Conservation (phyloP, 2,888 invertebrate genomes). For the Nomada ferruginata region DNA sequence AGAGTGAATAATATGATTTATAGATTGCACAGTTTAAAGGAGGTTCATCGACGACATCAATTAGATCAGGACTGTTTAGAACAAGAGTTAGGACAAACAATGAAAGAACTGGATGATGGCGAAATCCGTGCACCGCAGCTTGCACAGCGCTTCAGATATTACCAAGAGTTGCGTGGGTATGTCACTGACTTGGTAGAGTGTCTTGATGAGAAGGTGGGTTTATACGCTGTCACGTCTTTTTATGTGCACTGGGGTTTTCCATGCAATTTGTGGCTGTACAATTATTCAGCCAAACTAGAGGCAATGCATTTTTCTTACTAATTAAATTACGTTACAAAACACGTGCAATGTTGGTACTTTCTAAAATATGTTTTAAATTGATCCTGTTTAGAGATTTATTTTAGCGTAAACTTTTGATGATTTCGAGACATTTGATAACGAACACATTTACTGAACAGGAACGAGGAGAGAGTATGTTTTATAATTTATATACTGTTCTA, state of each 20-base stretch:
- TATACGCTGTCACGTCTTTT: slow-evolving; percentile 82
- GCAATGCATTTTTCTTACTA: slow-evolving; percentile 59
- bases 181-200: slow-evolving; percentile 98
- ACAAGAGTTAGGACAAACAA: slow-evolving; percentile 79
- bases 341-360: not conserved
- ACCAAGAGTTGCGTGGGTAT: slow-evolving; percentile 98
- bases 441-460: not conserved
- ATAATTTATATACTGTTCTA: not conserved
- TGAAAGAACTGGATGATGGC: slow-evolving; percentile 86
- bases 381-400: not conserved
- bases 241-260: slow-evolving; percentile 76
- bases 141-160: slow-evolving; percentile 94
- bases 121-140: slow-evolving; percentile 87
- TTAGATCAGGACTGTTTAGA: slow-evolving; percentile 85
- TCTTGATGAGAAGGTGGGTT: slow-evolving; percentile 96
- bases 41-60: slow-evolving; percentile 86
- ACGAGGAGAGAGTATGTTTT: not conserved
- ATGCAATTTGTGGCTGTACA: slow-evolving; percentile 70
- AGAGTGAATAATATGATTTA: slow-evolving; percentile 42
- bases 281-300: slow-evolving; percentile 58
- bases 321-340: slow-evolving; percentile 3
- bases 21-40: slow-evolving; percentile 87
- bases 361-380: slow-evolving; percentile 9
- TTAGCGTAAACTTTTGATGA: too few relatives aligned
- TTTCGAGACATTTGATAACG: not conserved